Conservation (phyloP, 2,888 invertebrate genomes). For the Aphrophora alni region DNA sequence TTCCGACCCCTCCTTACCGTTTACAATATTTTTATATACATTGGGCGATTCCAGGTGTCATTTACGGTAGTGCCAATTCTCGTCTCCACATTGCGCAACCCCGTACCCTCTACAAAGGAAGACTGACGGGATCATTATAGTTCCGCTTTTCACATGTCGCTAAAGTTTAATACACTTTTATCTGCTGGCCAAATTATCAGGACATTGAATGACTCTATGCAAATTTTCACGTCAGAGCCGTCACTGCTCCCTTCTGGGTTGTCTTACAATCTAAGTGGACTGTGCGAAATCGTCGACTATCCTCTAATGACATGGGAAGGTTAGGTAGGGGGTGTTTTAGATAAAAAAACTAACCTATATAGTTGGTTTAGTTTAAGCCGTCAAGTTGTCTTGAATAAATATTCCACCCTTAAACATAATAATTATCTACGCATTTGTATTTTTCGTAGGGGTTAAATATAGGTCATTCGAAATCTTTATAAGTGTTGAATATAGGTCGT, state of each 20-base stretch:
- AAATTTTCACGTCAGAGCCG: slow-evolving; percentile 6
- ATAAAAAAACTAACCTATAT: neutral
- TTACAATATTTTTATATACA: slow-evolving; percentile 15
- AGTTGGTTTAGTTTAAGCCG: neutral
- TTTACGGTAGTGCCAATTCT: slow-evolving; percentile 17
- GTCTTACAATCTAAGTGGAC: slow-evolving; percentile 1
- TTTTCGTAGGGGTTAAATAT: neutral
- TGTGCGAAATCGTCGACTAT: neutral
- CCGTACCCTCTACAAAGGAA: neutral
- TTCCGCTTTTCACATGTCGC: slow-evolving; percentile 21
- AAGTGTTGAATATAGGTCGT: neutral
- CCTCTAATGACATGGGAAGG: no score
- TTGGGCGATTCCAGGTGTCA: slow-evolving; percentile 11
- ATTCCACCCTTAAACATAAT: no score
- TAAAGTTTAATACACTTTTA: slow-evolving; percentile 3
- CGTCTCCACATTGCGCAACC: slow-evolving; percentile 10
- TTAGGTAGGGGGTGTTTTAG: no score
- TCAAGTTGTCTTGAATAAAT: neutral
- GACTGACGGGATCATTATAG: slow-evolving; percentile 10
- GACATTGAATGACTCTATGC: slow-evolving; percentile 10
- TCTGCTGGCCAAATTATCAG: slow-evolving; percentile 18
- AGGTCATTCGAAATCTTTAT: neutral
- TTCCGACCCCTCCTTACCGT: neutral
- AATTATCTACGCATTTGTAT: no score
- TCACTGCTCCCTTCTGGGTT: neutral